A percentile compares a stretch with the other conserved stretches of the same genome.
Evolutionary conservation across 2,113 vertebrate genomes (phyloP).

Genomic region (Pelecanoides urinatrix): DNA sequence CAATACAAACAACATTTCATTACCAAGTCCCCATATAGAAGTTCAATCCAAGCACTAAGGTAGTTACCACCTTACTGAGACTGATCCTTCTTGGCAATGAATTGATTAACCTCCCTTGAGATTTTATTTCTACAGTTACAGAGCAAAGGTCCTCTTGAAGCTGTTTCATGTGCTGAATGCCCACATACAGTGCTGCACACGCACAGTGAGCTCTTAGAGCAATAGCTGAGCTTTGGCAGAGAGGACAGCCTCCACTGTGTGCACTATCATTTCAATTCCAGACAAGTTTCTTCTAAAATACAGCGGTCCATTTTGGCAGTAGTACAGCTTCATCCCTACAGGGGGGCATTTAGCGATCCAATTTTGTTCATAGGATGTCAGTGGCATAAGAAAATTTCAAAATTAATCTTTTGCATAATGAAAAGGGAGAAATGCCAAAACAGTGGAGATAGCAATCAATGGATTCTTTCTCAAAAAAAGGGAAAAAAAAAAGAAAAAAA

Average conservation of each 20-base stretch:
- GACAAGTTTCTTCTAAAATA: background rate
- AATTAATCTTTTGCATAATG: background rate
- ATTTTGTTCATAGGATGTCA: background rate
- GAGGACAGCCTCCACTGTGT: background rate
- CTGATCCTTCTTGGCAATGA: background rate
- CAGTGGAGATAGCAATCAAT: background rate
- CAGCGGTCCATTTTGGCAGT: background rate
- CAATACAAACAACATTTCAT: conserved; percentile 16
- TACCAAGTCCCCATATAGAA: background rate
- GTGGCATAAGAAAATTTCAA: background rate
- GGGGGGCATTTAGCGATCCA: background rate
- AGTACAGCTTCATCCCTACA: background rate
- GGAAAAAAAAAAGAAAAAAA: too few species aligned
- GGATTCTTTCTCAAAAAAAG: background rate
- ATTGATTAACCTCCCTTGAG: background rate
- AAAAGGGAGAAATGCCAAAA: background rate
- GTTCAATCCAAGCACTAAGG: background rate
- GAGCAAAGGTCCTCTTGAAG: background rate
- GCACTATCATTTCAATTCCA: background rate
- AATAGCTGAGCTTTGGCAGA: background rate
- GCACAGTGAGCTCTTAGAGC: background rate
- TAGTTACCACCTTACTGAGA: conserved; percentile 7
- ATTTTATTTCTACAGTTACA: background rate
- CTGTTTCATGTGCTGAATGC: background rate
- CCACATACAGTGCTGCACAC: background rate